Percentiles rank a stretch among this genome's conserved stretches.
These are phyloP conservation scores for Scaptomyza montana DNA, from an alignment of 1,140 invertebrate genomes.

Conservation along the genomic window DNA sequence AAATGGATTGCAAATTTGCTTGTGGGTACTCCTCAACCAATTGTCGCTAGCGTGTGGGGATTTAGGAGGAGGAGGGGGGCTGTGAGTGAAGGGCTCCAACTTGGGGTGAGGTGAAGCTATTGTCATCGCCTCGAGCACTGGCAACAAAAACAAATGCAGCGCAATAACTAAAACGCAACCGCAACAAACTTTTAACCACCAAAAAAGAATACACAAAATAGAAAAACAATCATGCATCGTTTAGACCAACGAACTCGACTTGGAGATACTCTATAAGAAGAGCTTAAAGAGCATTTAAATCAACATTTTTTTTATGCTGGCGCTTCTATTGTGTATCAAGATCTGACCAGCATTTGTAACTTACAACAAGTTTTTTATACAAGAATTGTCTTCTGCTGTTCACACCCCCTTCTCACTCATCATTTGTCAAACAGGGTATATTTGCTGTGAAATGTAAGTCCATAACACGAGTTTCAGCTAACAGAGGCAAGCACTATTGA, in stretches of 20 bases:
- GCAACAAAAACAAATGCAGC: conserved; percentile 33
- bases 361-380: no score
- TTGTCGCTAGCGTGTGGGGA: conserved; percentile 15
- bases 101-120: background rate
- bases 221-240: conserved; percentile 12
- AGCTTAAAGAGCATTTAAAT: no score
- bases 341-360: no score
- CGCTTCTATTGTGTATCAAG: no score
- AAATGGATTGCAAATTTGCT: conserved; percentile 45
- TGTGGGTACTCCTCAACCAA: conserved; percentile 28
- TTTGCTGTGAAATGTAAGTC: background rate
- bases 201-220: conserved; percentile 4
- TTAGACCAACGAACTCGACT: background rate
- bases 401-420: background rate
- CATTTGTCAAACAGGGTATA: no score
- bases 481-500: conserved; percentile 6
- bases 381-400: no score
- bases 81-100: background rate
- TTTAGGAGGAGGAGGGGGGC: no score
- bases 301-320: no score
- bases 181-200: conserved; percentile 52
- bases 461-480: conserved; percentile 3
- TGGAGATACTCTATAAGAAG: background rate
- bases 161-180: conserved; percentile 61
- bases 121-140: conserved; percentile 4